phyloP scores from a whole-genome alignment of 1,140 invertebrate species.

The Drosophila sechellia region DNA sequence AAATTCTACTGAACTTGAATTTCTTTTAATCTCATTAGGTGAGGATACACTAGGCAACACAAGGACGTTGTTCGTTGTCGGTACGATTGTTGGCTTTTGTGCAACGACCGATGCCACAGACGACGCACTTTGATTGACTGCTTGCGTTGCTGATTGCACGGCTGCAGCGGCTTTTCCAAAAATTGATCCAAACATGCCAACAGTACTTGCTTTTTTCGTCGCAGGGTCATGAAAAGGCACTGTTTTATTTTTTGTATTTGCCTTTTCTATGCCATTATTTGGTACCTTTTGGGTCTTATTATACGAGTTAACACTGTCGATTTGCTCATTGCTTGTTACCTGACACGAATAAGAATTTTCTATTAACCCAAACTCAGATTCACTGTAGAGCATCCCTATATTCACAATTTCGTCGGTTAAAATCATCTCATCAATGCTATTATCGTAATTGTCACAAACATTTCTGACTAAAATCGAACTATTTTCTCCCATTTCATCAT shows the following conservation, averaged over 20 bases:
- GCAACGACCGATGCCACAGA: conserved; percentile 84
- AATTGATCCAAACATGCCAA: conserved; percentile 74
- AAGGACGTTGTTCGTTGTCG: conserved; percentile 21
- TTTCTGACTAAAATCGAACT: conserved; percentile 10
- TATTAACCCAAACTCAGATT: conserved; percentile 47
- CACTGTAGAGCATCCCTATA: conserved; percentile 3
- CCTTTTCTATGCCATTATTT: neutral
- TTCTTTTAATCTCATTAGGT: conserved; percentile 11
- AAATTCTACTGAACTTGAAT: neutral
- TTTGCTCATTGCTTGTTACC: conserved; percentile 1
- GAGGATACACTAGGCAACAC: neutral
- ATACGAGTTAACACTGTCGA: conserved; percentile 2
- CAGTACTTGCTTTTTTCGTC: conserved; percentile 35
- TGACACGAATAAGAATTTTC: conserved; percentile 16
- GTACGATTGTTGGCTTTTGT: conserved; percentile 76
- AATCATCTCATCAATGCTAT: conserved; percentile 27
- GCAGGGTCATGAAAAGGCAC: conserved; percentile 1
- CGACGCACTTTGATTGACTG: conserved; percentile 81
- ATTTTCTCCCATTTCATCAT: neutral
- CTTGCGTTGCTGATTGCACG: conserved; percentile 84
- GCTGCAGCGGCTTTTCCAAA: conserved; percentile 80
- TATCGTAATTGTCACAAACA: conserved; percentile 9
- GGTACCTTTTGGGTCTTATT: conserved; percentile 5
- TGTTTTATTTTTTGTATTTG: neutral
- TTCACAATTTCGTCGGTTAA: conserved; percentile 16